These are phyloP conservation scores for Eulemur rufifrons DNA, from an alignment of 2,113 vertebrate species.

Conservation along the genomic window DNA sequence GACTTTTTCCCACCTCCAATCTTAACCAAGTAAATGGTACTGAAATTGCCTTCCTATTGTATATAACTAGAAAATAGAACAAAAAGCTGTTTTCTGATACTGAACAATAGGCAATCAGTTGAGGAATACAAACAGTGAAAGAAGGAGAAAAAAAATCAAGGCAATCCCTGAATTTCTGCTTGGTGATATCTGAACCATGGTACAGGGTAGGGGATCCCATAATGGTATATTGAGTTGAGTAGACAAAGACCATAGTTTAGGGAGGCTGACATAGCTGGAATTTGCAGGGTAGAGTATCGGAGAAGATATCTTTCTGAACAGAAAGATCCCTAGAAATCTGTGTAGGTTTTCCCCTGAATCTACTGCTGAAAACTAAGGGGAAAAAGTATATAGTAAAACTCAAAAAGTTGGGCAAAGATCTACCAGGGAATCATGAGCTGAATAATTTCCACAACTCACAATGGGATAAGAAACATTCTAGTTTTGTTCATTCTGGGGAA, in stretches of 20 bases:
- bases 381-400: not conserved
- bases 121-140: not conserved
- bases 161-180: not conserved
- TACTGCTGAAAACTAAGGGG: not conserved
- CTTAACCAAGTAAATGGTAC: not conserved
- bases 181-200: not conserved
- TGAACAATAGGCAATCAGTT: not conserved
- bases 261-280: not conserved
- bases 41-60: not conserved
- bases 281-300: not conserved
- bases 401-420: not conserved
- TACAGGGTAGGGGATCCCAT: rapidly evolving
- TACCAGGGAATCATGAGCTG: not conserved
- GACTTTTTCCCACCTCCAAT: not conserved
- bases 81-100: not conserved
- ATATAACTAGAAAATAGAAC: not conserved
- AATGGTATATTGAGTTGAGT: not conserved
- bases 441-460: not conserved
- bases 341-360: not conserved
- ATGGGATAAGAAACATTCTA: not conserved
- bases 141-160: not conserved
- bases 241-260: not conserved
- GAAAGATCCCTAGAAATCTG: not conserved
- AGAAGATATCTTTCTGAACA: not conserved
- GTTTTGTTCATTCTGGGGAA: not conserved